Percentiles rank a stretch among this genome's conserved stretches.
Conservation (phyloP, 1,140 invertebrate genomes). For the Frieseomelitta varia region DNA sequence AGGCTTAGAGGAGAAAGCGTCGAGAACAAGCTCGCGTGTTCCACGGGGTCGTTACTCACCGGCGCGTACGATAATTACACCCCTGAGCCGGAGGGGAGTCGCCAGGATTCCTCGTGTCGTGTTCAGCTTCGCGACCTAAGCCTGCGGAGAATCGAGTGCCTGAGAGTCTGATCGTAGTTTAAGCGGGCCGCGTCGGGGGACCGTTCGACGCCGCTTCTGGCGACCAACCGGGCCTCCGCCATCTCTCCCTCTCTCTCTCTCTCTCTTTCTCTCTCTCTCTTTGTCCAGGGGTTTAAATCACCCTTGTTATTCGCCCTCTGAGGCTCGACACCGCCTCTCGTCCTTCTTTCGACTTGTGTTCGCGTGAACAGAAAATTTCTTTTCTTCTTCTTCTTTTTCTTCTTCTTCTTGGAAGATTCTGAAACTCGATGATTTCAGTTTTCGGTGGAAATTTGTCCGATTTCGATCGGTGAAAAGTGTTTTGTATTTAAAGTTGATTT, state of each 20-base stretch:
- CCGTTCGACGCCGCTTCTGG: constrained; percentile 12
- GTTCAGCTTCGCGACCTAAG: constrained; percentile 64
- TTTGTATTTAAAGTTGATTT: too few species aligned
- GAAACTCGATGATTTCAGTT: too few species aligned
- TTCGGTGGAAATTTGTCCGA: too few species aligned
- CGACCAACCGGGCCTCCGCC: neutral
- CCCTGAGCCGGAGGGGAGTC: constrained; percentile 50
- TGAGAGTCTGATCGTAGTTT: constrained; percentile 67
- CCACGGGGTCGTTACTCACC: constrained; percentile 57
- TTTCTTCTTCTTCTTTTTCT: too few species aligned
- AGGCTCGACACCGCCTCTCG: neutral
- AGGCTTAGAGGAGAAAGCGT: constrained; percentile 64
- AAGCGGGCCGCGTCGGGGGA: constrained; percentile 32
- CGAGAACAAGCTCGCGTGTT: constrained; percentile 63
- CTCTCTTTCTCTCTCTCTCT: neutral
- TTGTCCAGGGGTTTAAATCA: neutral
- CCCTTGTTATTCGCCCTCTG: constrained; percentile 17
- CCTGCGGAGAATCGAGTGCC: constrained; percentile 62
- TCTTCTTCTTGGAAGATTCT: too few species aligned
- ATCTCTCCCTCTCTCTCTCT: neutral
- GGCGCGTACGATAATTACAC: constrained; percentile 52
- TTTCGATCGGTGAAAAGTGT: neutral
- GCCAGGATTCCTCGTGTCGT: constrained; percentile 55
- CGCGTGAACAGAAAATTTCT: too few species aligned
- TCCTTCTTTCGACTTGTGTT: too few species aligned